Conservation (phyloP, 2,113 vertebrate species). For the Rallus limicola region DNA sequence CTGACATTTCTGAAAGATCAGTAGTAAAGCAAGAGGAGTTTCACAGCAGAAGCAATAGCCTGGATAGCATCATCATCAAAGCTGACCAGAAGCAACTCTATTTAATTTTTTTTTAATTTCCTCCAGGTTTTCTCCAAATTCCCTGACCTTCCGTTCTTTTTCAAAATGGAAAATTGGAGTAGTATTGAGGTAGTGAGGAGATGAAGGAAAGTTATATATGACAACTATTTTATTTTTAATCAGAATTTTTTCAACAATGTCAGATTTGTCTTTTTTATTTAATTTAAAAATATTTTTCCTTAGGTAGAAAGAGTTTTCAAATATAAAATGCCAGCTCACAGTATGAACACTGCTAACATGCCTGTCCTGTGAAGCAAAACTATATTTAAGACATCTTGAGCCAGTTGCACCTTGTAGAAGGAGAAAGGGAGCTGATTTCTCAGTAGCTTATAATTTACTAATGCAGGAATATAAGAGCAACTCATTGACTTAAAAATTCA, state of each 20-base stretch:
- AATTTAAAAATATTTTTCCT: not conserved
- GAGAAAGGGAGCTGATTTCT: not conserved
- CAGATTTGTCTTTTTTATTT: not conserved
- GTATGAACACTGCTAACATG: not conserved
- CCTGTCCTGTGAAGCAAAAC: not conserved
- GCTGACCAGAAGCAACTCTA: not conserved
- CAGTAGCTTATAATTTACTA: slow-evolving; percentile 45
- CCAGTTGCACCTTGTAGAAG: not conserved
- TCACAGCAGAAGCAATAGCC: not conserved
- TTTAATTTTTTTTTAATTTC: not conserved
- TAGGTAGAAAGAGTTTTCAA: not conserved
- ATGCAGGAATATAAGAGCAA: slow-evolving; percentile 37
- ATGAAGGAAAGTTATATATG: not conserved
- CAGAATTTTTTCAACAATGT: not conserved
- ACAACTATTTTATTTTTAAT: not conserved
- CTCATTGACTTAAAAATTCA: slow-evolving; percentile 28
- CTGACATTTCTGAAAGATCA: not conserved
- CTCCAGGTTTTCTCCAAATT: not conserved
- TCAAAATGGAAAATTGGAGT: not conserved
- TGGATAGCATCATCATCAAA: not conserved
- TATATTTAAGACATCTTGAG: not conserved
- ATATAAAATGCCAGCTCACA: not conserved
- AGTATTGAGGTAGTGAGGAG: not conserved
- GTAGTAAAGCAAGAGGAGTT: not conserved
- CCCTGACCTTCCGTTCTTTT: not conserved